Evolutionary conservation across 2,113 vertebrate genomes (phyloP).

Genomic region (Meles meles): DNA sequence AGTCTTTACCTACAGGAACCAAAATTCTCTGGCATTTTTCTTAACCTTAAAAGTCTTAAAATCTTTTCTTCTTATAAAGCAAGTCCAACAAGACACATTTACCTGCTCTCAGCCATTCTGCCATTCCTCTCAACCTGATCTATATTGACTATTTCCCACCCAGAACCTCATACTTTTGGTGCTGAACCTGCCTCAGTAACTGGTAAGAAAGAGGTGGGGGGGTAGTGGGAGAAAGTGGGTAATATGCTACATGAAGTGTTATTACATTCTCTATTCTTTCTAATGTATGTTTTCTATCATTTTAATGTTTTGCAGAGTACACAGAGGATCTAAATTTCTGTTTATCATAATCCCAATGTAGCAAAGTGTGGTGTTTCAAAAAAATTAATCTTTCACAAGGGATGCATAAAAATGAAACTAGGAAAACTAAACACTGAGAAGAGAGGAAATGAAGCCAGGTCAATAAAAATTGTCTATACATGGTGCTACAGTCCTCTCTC

Average conservation of each 20-base stretch:
- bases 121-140: neutral
- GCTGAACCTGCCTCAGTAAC: neutral
- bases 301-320: conserved; percentile 11
- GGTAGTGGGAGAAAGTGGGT: too few species aligned
- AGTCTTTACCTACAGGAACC: neutral
- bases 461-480: neutral
- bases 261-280: neutral
- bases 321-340: conserved; percentile 7
- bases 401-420: conserved; percentile 8
- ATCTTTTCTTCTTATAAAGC: neutral
- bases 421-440: neutral
- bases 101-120: neutral
- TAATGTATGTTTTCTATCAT: neutral
- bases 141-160: neutral
- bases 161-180: neutral
- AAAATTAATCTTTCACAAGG: conserved; percentile 41
- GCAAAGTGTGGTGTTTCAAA: conserved; percentile 40
- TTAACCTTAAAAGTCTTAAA: neutral
- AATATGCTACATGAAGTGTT: neutral
- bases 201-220: neutral
- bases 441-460: neutral
- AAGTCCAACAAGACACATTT: neutral
- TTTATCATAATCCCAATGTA: conserved; percentile 35
- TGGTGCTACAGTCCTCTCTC: neutral
- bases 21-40: neutral